Percentiles rank a stretch among this genome's conserved stretches.
Evolutionary conservation across 2,797 vertebrate genomes (phyloP).

Genomic region (Arrhamphus sclerolepis): DNA sequence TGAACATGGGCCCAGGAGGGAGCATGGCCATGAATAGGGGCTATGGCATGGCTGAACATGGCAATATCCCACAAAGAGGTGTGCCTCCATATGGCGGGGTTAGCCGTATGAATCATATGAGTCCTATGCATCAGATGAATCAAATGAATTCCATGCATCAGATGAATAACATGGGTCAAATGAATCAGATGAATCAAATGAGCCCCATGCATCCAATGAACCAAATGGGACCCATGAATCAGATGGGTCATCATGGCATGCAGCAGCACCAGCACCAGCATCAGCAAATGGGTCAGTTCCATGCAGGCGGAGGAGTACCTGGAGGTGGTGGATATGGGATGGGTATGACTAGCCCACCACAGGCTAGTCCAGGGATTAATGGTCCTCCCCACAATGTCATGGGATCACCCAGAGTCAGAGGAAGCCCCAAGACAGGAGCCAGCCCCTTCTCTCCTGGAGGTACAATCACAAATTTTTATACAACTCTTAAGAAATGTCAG

Average conservation of each 20-base stretch:
- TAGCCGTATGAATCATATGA: slow-evolving; percentile 76
- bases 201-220: slow-evolving; percentile 70
- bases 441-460: slow-evolving; percentile 97
- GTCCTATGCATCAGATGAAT: slow-evolving; percentile 76
- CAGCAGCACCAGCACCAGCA: slow-evolving; percentile 78
- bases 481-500: background rate
- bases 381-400: slow-evolving; percentile 88
- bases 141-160: slow-evolving; percentile 74
- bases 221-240: slow-evolving; percentile 76
- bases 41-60: slow-evolving; percentile 86
- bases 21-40: slow-evolving; percentile 80
- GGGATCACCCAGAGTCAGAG: slow-evolving; percentile 91
- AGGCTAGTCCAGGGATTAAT: slow-evolving; percentile 88
- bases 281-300: slow-evolving; percentile 71
- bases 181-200: slow-evolving; percentile 72
- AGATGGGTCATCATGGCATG: slow-evolving; percentile 79
- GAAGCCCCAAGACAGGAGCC: slow-evolving; percentile 92
- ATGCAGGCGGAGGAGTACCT: slow-evolving; percentile 51
- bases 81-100: slow-evolving; percentile 79
- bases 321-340: slow-evolving; percentile 82
- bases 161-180: slow-evolving; percentile 75
- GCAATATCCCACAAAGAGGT: slow-evolving; percentile 83
- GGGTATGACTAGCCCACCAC: slow-evolving; percentile 91
- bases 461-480: slow-evolving; percentile 57
- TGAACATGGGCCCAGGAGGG: slow-evolving; percentile 84